Conservation (phyloP, 2,113 vertebrate species). For the Lophotis ruficrista region DNA sequence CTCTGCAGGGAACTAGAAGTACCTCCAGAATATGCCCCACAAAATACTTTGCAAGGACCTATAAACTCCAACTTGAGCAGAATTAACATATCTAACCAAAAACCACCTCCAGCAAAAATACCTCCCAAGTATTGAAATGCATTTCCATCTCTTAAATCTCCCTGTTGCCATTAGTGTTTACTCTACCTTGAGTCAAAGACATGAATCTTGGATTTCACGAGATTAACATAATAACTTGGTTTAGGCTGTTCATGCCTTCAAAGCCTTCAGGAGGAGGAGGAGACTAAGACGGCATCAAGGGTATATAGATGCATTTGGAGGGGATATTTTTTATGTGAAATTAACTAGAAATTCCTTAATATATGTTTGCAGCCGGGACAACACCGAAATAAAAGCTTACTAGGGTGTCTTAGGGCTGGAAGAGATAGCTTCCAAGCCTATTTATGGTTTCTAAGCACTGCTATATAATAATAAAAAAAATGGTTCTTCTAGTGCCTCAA, state of each 20-base stretch:
- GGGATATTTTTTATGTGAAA: background rate
- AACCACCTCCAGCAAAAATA: background rate
- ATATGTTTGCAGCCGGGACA: background rate
- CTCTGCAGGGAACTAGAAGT: background rate
- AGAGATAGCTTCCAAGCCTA: background rate
- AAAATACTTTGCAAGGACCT: background rate
- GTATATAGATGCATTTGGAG: background rate
- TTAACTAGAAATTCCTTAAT: background rate
- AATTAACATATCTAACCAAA: background rate
- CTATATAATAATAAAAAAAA: background rate
- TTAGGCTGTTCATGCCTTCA: background rate
- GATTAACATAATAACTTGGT: background rate
- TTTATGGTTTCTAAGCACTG: background rate
- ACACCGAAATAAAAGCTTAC: background rate
- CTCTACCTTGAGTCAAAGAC: background rate
- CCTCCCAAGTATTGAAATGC: background rate
- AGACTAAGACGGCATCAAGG: background rate
- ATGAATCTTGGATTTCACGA: background rate
- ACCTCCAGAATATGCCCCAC: background rate
- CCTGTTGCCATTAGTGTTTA: background rate
- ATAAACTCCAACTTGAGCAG: background rate
- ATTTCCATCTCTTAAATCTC: background rate
- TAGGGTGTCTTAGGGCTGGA: background rate
- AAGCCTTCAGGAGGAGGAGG: background rate
- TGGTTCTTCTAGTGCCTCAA: background rate